A percentile compares a stretch with the other conserved stretches of the same genome.
These are phyloP conservation scores for Alauda arvensis DNA, from an alignment of 2,797 vertebrate species.

Conservation along the genomic window DNA sequence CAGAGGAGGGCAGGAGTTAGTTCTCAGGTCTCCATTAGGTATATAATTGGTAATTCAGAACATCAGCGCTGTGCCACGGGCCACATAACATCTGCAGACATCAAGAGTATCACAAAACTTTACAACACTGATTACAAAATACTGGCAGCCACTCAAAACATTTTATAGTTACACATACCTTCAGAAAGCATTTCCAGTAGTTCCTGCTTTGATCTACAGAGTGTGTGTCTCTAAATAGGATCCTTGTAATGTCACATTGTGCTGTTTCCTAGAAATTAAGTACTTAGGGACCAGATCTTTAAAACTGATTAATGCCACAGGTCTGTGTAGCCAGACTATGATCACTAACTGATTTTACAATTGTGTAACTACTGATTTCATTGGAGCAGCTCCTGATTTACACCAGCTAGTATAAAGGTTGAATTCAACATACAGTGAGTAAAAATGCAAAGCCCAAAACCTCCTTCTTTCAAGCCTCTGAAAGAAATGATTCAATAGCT, in stretches of 20 bases:
- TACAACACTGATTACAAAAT: conserved; percentile 71
- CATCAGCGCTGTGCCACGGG: conserved; percentile 60
- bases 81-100: conserved; percentile 71
- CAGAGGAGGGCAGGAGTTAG: conserved; percentile 56
- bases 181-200: conserved; percentile 69
- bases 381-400: conserved; percentile 5
- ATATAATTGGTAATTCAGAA: conserved; percentile 71
- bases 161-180: conserved; percentile 72
- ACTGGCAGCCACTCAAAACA: conserved; percentile 68
- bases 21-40: conserved; percentile 55
- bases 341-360: conserved; percentile 34
- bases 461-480: background rate
- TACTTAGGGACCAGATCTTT: conserved; percentile 54
- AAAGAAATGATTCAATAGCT: background rate
- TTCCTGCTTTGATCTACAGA: conserved; percentile 65
- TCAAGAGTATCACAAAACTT: conserved; percentile 71
- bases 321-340: background rate
- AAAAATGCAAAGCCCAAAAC: background rate
- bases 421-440: background rate
- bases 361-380: conserved; percentile 39
- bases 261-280: conserved; percentile 66
- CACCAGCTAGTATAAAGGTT: background rate
- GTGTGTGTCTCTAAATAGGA: conserved; percentile 68
- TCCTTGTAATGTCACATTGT: conserved; percentile 65
- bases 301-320: conserved; percentile 39